phyloP scores from a whole-genome alignment of 2,113 vertebrate genomes.

The Probosciger aterrimus region DNA sequence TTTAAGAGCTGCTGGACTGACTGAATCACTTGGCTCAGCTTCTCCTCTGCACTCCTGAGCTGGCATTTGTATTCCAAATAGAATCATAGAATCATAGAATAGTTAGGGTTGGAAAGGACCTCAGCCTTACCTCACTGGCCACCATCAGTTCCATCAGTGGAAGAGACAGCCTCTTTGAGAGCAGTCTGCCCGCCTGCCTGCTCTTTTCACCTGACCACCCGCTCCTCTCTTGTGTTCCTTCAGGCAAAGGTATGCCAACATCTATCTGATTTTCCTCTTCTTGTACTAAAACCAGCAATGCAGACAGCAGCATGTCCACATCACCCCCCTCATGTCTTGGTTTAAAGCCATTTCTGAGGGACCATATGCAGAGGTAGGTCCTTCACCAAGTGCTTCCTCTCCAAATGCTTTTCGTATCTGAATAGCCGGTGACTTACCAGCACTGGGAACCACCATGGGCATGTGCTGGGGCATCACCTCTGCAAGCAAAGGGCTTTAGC shows the following conservation, averaged over 20 bases:
- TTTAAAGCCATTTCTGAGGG: neutral
- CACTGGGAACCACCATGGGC: accelerated
- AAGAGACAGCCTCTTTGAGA: neutral
- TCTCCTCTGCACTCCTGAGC: neutral
- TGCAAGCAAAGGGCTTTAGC: neutral
- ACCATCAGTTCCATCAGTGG: neutral
- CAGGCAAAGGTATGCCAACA: neutral
- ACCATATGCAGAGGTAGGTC: neutral
- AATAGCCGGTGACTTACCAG: neutral
- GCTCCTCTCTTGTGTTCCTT: neutral
- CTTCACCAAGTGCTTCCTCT: neutral
- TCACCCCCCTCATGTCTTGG: neutral
- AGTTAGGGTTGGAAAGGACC: too few relatives aligned
- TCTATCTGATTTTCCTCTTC: neutral
- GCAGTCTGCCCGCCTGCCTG: neutral
- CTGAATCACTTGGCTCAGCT: neutral
- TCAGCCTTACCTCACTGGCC: neutral
- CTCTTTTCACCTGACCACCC: neutral
- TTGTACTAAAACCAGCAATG: neutral
- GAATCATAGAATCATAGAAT: too few relatives aligned
- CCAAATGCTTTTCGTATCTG: neutral
- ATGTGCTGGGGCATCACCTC: neutral
- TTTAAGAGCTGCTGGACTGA: accelerated
- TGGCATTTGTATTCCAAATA: neutral
- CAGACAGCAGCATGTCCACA: neutral